Conservation (phyloP, 2,888 invertebrate genomes). For the Marronus borbonicus region DNA sequence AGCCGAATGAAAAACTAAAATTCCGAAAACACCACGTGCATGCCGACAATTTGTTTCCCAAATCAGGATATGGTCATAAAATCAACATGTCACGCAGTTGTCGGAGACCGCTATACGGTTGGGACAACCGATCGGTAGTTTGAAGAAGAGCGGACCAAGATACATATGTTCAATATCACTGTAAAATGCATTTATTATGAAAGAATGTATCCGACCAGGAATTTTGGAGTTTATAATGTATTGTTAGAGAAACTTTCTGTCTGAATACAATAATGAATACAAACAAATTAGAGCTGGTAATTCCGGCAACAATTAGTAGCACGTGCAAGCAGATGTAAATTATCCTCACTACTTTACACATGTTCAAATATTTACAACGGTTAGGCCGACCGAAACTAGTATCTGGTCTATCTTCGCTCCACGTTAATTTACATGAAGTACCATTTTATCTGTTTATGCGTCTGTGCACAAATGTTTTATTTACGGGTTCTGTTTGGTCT, state of each 20-base stretch:
- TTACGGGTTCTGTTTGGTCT: conserved; percentile 21
- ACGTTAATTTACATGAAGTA: conserved; percentile 43
- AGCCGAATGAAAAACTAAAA: conserved; percentile 28
- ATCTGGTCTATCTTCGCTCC: conserved; percentile 46
- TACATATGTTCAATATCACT: conserved; percentile 40
- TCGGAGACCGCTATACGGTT: background rate
- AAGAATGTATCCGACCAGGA: background rate
- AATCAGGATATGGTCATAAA: conserved; percentile 47
- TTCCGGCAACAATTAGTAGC: conserved; percentile 47
- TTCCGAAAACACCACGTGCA: conserved; percentile 47
- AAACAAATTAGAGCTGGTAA: conserved; percentile 40
- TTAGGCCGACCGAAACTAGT: conserved; percentile 40
- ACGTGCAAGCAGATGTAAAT: conserved; percentile 47
- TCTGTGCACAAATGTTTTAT: conserved; percentile 40
- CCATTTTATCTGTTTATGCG: conserved; percentile 45
- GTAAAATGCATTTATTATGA: conserved; percentile 31
- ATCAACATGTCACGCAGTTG: conserved; percentile 41
- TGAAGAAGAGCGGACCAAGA: conserved; percentile 25
- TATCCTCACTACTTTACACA: conserved; percentile 36
- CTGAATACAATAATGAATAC: conserved; percentile 26
- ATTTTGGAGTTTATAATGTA: conserved; percentile 16
- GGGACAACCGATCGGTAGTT: background rate
- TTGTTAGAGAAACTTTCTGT: conserved; percentile 37
- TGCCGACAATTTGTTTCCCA: conserved; percentile 39
- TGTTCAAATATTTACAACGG: conserved; percentile 47